A percentile compares a stretch with the other conserved stretches of the same genome.
These are phyloP conservation scores for Merodon equestris DNA, from an alignment of 2,888 invertebrate species.

Conservation along the genomic window DNA sequence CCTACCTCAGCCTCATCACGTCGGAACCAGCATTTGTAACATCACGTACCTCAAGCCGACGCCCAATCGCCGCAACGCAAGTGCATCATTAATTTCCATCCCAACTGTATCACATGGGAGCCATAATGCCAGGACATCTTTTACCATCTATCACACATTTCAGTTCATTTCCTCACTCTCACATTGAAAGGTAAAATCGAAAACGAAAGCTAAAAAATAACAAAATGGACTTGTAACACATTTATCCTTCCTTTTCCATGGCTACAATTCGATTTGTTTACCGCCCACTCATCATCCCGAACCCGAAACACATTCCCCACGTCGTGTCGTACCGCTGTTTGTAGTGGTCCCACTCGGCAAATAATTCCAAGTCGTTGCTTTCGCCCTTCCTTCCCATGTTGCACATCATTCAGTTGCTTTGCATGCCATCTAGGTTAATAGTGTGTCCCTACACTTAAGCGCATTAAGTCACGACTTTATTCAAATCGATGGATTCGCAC, in stretches of 20 bases:
- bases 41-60: too few species aligned
- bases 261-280: conserved; percentile 53
- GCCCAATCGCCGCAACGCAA: background rate
- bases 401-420: conserved; percentile 21
- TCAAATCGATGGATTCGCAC: conserved; percentile 37
- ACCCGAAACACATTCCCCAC: too few species aligned
- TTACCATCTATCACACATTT: conserved; percentile 31
- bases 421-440: conserved; percentile 29
- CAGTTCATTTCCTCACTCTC: conserved; percentile 8
- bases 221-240: conserved; percentile 22
- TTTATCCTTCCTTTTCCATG: conserved; percentile 31
- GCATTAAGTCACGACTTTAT: conserved; percentile 41
- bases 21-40: too few species aligned
- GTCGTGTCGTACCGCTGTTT: background rate
- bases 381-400: background rate
- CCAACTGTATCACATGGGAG: conserved; percentile 24
- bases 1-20: too few species aligned
- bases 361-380: conserved; percentile 7
- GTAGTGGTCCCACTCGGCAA: conserved; percentile 19
- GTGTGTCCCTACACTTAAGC: conserved; percentile 19
- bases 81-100: conserved; percentile 41
- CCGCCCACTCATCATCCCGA: conserved; percentile 5
- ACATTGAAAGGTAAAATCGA: too few species aligned
- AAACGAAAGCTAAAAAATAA: background rate
- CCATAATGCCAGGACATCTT: conserved; percentile 45